Evolutionary conservation across 1,140 invertebrate genomes (phyloP).

Genomic region (Colletes latitarsis): DNA sequence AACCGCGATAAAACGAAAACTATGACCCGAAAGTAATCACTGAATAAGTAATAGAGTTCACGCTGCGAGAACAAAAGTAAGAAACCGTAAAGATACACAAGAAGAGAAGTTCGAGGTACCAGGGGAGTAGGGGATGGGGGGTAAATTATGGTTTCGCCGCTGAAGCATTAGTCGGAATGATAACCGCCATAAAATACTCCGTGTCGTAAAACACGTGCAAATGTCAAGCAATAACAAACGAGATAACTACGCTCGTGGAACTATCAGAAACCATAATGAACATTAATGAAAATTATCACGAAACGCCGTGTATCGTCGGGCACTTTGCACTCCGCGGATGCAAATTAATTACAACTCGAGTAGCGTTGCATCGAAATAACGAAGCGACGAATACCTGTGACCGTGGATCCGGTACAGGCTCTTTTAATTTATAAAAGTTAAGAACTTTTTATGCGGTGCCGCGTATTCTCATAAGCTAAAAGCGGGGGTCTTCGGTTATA

Average conservation of each 20-base stretch:
- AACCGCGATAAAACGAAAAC: not conserved
- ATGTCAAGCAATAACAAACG: slow-evolving; percentile 10
- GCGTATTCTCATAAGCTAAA: too few species aligned
- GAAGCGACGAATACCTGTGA: not conserved
- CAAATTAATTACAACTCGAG: not conserved
- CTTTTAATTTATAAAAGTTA: not conserved
- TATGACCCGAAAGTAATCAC: not conserved
- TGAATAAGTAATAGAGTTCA: slow-evolving; percentile 22
- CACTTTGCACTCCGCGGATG: not conserved
- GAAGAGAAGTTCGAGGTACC: not conserved
- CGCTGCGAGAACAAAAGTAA: slow-evolving; percentile 5
- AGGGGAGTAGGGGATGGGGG: too few species aligned
- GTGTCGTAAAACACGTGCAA: not conserved
- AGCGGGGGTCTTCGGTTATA: not conserved
- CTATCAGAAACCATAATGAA: not conserved
- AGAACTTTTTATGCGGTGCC: not conserved
- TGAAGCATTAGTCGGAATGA: slow-evolving; percentile 1
- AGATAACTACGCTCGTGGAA: not conserved
- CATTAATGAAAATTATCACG: not conserved
- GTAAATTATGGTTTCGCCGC: not conserved
- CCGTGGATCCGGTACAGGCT: not conserved
- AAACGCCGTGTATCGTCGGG: too few species aligned
- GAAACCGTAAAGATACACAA: slow-evolving; percentile 12
- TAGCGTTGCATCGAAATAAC: not conserved
- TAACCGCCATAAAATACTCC: slow-evolving; percentile 3